Percentiles rank a stretch among this genome's conserved stretches.
These are phyloP conservation scores for Poicephalus gulielmi DNA, from an alignment of 2,113 vertebrate species.

Conservation along the genomic window DNA sequence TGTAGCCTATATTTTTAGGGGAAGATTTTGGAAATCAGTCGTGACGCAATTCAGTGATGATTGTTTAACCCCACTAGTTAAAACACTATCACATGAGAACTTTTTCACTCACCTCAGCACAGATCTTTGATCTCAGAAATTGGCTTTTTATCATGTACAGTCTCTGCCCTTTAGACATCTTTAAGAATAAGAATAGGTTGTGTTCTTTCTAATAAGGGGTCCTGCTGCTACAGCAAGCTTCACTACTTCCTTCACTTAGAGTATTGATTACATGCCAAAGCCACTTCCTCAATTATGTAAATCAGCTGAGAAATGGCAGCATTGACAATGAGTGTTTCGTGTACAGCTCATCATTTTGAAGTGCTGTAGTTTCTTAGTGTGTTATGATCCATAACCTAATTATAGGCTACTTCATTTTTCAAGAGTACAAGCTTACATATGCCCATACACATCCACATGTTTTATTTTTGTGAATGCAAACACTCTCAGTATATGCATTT, in stretches of 20 bases:
- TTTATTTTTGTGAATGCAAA: not conserved
- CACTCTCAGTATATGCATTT: not conserved
- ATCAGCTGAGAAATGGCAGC: constrained; percentile 64
- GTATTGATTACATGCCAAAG: constrained; percentile 74
- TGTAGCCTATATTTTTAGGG: not conserved
- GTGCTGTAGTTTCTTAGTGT: constrained; percentile 7
- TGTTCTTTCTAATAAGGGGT: constrained; percentile 33
- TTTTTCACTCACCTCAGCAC: not conserved
- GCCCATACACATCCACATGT: not conserved
- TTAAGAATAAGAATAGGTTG: constrained; percentile 7
- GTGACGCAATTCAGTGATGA: fast-evolving
- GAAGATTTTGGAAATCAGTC: fast-evolving
- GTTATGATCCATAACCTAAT: constrained; percentile 52
- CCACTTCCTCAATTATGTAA: not conserved
- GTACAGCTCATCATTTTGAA: constrained; percentile 23
- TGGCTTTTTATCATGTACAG: not conserved
- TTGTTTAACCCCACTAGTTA: not conserved
- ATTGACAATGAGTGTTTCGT: constrained; percentile 18
- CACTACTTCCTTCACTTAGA: not conserved
- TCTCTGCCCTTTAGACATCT: constrained; percentile 57
- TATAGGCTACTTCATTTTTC: not conserved
- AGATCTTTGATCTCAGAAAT: not conserved
- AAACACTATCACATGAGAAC: not conserved
- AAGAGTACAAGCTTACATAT: not conserved
- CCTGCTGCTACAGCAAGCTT: constrained; percentile 44